Conservation (phyloP, 2,888 invertebrate species). For the Xanthorhoe spadicearia region DNA sequence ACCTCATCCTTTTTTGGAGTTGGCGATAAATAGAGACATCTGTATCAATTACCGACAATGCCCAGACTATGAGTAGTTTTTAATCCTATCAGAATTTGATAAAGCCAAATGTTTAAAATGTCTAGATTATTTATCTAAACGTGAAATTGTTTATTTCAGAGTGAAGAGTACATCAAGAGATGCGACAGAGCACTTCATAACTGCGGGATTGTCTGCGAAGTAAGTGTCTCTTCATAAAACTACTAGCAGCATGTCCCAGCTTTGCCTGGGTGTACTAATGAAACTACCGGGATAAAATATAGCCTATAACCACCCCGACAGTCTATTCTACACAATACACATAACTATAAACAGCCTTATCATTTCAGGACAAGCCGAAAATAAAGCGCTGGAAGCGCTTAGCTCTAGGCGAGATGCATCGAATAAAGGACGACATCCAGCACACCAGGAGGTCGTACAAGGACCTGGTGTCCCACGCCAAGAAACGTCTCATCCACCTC, state of each 20-base stretch:
- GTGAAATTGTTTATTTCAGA: slow-evolving; percentile 60
- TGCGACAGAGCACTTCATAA: slow-evolving; percentile 58
- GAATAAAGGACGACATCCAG: slow-evolving; percentile 69
- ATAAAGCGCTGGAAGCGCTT: slow-evolving; percentile 70
- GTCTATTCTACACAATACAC: too few relatives aligned
- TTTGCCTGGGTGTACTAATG: too few relatives aligned
- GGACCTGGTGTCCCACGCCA: slow-evolving; percentile 68
- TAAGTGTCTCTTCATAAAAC: slow-evolving; percentile 46
- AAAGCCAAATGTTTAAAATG: too few relatives aligned
- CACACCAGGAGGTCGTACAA: slow-evolving; percentile 66
- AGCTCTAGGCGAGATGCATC: slow-evolving; percentile 66
- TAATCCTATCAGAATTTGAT: too few relatives aligned
- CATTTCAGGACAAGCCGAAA: slow-evolving; percentile 61
- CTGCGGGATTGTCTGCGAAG: slow-evolving; percentile 69
- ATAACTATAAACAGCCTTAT: not conserved
- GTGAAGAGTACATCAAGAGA: slow-evolving; percentile 70
- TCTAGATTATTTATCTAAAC: not conserved
- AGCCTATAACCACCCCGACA: too few relatives aligned
- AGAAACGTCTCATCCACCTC: slow-evolving; percentile 62
- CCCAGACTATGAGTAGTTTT: too few relatives aligned
- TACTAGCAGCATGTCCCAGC: too few relatives aligned
- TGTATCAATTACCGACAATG: too few relatives aligned
- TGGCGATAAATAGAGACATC: too few relatives aligned
- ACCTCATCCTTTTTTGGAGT: too few relatives aligned
- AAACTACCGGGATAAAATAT: too few relatives aligned